Evolutionary conservation across 2,797 vertebrate genomes (phyloP).

Genomic region (Sternotherus odoratus): DNA sequence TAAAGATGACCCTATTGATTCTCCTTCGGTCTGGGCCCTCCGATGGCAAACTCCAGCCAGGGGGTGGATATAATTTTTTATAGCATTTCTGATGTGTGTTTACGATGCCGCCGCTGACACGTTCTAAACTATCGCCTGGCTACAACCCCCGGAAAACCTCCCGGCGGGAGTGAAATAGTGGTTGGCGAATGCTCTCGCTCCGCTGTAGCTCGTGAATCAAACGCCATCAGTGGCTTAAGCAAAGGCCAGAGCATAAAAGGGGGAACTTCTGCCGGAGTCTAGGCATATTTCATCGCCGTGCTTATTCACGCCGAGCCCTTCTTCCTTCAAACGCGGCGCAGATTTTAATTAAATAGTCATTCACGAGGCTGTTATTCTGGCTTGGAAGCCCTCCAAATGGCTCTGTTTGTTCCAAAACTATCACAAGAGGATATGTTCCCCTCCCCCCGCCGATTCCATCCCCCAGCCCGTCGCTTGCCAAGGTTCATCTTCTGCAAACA

Average conservation of each 20-base stretch:
- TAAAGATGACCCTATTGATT: slow-evolving; percentile 39
- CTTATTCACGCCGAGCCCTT: slow-evolving; percentile 49
- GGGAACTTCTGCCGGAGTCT: slow-evolving; percentile 10
- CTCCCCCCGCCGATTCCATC: background rate
- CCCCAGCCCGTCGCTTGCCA: background rate
- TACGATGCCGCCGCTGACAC: slow-evolving; percentile 14
- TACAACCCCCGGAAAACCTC: slow-evolving; percentile 35
- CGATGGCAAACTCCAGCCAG: background rate
- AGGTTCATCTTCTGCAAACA: slow-evolving; percentile 66
- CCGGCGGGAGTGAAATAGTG: slow-evolving; percentile 27
- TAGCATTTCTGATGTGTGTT: slow-evolving; percentile 34
- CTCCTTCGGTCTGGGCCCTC: background rate
- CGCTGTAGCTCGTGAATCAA: slow-evolving; percentile 43
- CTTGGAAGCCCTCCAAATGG: slow-evolving; percentile 77
- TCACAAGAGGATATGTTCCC: slow-evolving; percentile 39
- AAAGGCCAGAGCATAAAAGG: background rate
- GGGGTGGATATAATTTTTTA: background rate
- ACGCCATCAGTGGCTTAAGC: background rate
- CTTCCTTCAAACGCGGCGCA: slow-evolving; percentile 11
- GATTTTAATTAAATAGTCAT: slow-evolving; percentile 78
- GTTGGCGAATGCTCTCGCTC: slow-evolving; percentile 37
- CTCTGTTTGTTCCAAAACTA: slow-evolving; percentile 62
- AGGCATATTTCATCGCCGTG: slow-evolving; percentile 24
- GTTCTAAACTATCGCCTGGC: slow-evolving; percentile 27
- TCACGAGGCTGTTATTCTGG: slow-evolving; percentile 48